A percentile compares a stretch with the other conserved stretches of the same genome.
phyloP scores from a whole-genome alignment of 2,113 vertebrate genomes.

The Hystrix cristata region DNA sequence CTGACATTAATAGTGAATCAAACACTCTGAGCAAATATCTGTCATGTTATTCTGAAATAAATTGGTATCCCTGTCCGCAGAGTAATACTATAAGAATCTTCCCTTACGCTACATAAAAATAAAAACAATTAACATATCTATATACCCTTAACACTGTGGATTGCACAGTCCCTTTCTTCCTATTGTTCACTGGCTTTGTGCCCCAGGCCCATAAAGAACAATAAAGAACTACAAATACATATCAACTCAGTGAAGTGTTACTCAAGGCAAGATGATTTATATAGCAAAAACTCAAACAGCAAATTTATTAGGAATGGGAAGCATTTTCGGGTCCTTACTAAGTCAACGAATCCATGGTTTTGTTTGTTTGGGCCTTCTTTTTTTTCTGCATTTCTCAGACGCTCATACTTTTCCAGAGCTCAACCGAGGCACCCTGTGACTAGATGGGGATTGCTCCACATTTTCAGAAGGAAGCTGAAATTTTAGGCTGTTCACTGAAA shows the following conservation, averaged over 20 bases:
- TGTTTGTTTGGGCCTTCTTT: not conserved
- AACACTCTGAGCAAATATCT: not conserved
- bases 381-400: not conserved
- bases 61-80: not conserved
- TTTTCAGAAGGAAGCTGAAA: not conserved
- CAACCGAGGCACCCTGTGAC: not conserved
- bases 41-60: constrained; percentile 11
- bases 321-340: not conserved
- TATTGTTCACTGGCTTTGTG: not conserved
- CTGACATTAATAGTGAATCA: constrained; percentile 5
- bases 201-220: not conserved
- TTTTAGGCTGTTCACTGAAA: not conserved
- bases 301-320: not conserved
- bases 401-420: not conserved
- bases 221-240: not conserved
- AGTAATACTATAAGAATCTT: not conserved
- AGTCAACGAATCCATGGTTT: not conserved
- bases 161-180: not conserved
- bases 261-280: not conserved
- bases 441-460: not conserved
- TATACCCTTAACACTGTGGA: not conserved
- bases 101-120: not conserved
- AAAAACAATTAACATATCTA: not conserved
- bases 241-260: not conserved
- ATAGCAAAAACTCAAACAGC: not conserved